Evolutionary conservation across 2,888 invertebrate genomes (phyloP).

Genomic region (Calameuta filiformis): DNA sequence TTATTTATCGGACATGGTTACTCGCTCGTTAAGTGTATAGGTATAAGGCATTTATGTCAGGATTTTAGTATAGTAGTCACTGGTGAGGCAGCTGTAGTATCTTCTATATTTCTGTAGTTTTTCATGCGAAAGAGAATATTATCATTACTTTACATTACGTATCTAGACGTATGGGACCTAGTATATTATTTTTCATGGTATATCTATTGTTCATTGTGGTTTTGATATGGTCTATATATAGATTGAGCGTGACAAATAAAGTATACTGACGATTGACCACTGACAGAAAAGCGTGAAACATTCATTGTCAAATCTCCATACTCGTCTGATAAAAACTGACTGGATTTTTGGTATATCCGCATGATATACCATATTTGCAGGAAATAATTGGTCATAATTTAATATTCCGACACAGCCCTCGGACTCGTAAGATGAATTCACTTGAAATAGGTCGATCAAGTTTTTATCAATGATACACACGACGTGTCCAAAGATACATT

Average conservation of each 20-base stretch:
- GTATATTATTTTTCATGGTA: background rate
- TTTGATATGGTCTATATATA: background rate
- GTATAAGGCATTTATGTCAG: background rate
- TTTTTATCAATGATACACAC: background rate
- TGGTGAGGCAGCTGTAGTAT: constrained; percentile 8
- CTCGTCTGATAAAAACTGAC: background rate
- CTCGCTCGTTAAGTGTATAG: background rate
- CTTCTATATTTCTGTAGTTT: constrained; percentile 17
- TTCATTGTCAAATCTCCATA: background rate
- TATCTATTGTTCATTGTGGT: background rate
- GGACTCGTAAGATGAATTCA: background rate
- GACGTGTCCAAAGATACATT: background rate
- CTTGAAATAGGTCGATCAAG: background rate
- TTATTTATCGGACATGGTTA: constrained; percentile 30
- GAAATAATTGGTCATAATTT: constrained; percentile 61
- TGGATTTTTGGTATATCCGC: constrained; percentile 11
- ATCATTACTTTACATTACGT: background rate
- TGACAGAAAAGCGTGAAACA: background rate
- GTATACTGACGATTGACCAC: background rate
- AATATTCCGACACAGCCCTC: constrained; percentile 37
- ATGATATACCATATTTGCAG: constrained; percentile 57
- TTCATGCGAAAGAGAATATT: background rate
- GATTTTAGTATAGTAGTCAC: background rate
- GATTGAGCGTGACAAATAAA: background rate
- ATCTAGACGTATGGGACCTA: background rate